These are phyloP conservation scores for Dioctria linearis DNA, from an alignment of 2,888 invertebrate species.

Conservation along the genomic window DNA sequence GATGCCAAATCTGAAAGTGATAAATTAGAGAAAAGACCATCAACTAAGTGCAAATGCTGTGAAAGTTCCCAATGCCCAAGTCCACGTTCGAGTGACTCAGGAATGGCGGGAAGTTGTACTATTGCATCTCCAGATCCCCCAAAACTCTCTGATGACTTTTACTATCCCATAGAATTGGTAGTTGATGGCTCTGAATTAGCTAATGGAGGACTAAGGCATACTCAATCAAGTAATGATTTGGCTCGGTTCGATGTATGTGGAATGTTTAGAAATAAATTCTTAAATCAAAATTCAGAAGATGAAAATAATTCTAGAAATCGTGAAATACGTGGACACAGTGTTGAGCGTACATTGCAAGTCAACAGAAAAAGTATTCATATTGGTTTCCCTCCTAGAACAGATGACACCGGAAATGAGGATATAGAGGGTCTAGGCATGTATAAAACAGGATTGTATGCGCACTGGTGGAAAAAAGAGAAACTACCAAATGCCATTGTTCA, in stretches of 20 bases:
- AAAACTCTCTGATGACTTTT: slow-evolving; percentile 56
- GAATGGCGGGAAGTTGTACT: slow-evolving; percentile 87
- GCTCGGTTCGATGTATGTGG: slow-evolving; percentile 69
- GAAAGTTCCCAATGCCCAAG: slow-evolving; percentile 78
- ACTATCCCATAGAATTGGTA: slow-evolving; percentile 56
- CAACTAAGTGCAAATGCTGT: slow-evolving; percentile 74
- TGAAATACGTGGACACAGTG: slow-evolving; percentile 58
- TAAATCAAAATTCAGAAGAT: slow-evolving; percentile 44
- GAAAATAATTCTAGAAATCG: slow-evolving; percentile 29
- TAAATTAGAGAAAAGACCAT: slow-evolving; percentile 52
- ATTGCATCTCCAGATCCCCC: slow-evolving; percentile 81
- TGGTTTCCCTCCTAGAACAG: slow-evolving; percentile 58
- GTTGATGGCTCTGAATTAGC: slow-evolving; percentile 59
- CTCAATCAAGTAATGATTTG: slow-evolving; percentile 62
- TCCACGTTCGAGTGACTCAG: slow-evolving; percentile 83
- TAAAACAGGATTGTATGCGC: slow-evolving; percentile 89
- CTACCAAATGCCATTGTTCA: slow-evolving; percentile 79
- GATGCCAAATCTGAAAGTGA: not conserved
- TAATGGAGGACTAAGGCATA: slow-evolving; percentile 59
- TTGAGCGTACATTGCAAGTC: slow-evolving; percentile 63
- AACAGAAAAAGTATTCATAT: slow-evolving; percentile 68
- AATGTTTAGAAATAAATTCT: slow-evolving; percentile 69
- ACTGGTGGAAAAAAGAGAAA: slow-evolving; percentile 94
- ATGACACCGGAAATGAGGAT: slow-evolving; percentile 25
- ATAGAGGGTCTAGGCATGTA: slow-evolving; percentile 71